A percentile compares a stretch with the other conserved stretches of the same genome.
phyloP scores from a whole-genome alignment of 2,797 vertebrate species.

The Stomatorhinus walkeri region DNA sequence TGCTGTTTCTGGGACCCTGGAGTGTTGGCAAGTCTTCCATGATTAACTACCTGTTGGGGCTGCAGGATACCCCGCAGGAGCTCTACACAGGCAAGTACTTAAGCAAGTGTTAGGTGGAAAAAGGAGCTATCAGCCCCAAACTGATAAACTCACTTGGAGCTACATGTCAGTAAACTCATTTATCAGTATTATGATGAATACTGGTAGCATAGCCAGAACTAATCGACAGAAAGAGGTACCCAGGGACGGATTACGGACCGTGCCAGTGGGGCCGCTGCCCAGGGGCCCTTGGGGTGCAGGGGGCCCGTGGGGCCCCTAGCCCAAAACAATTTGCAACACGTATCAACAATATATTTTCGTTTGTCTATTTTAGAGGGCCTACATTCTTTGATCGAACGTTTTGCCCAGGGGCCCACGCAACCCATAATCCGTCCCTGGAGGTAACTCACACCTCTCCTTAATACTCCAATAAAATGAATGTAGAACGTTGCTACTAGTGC shows the following conservation, averaged over 20 bases:
- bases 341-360: too few species aligned
- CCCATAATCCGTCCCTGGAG: not conserved
- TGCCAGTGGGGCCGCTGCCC: too few species aligned
- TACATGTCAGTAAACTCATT: not conserved
- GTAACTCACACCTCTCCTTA: not conserved
- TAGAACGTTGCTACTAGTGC: not conserved
- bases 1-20: constrained; percentile 96
- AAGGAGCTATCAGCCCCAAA: constrained; percentile 66
- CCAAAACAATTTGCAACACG: too few species aligned
- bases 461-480: not conserved
- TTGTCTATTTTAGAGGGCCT: too few species aligned
- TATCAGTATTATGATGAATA: not conserved
- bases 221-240: not conserved
- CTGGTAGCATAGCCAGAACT: not conserved
- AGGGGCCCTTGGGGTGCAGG: too few species aligned
- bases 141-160: constrained; percentile 47
- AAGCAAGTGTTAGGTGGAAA: too few species aligned
- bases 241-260: too few species aligned
- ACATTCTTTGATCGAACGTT: too few species aligned
- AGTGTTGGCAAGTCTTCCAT: constrained; percentile 98
- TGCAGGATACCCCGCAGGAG: constrained; percentile 85
- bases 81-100: constrained; percentile 73
- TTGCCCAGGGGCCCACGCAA: too few species aligned
- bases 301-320: too few species aligned
- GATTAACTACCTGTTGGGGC: constrained; percentile 97